Base-by-base conservation (phyloP, 2,797 vertebrate genomes). In the Rhabdomys pumilio region DNA sequence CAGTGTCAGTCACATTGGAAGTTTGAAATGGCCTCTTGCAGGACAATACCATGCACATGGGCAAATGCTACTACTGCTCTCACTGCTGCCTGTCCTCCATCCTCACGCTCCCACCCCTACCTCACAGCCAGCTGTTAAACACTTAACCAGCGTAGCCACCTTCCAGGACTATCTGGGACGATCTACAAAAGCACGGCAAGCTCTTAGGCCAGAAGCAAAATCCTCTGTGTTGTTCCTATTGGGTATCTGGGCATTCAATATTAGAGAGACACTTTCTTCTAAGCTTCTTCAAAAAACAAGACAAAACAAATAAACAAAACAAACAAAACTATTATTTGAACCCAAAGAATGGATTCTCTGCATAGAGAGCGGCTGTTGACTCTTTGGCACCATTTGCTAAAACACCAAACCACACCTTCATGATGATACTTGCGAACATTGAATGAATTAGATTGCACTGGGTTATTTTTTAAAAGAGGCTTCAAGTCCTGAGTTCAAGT, bases 81-180 rank as follows among this genome's bases (percentile, higher is more conserved):
- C 69, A 4, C 20, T 22, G 34, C 22, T 6, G 34, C 12, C 72
- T 34, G 26, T 9, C 20, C 57, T 26, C 31, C 57, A 63, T 55
- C 29, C 38, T 38, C 6, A 4, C 53, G 11, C 53, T 34, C 38
- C 9, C 38, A 75, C n/a, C 3, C 6, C 7, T 11, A 5, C 20
- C 53, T 67, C 55, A 44, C 55, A 57, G 34, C 15, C 47, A 22
- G 47, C n/a, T 72, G 72, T 84, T 93, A 94, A 92, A 90, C 92
- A 65, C 80, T 90, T 65, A 67, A 67, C 84, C 38, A 22, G 31
- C 19, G 6, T 31, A 59, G 20, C 34, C 38, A 44, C 6, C 57
- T 90, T 44, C 72, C 47, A 0, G 65, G 85, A 85, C 19, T 19
- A 61, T 73, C 24, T 29, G 57, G 44, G 7, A 5, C 31, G 20